Evolutionary conservation across 2,797 vertebrate genomes (phyloP).

Genomic region (Atherinosoma microstoma): DNA sequence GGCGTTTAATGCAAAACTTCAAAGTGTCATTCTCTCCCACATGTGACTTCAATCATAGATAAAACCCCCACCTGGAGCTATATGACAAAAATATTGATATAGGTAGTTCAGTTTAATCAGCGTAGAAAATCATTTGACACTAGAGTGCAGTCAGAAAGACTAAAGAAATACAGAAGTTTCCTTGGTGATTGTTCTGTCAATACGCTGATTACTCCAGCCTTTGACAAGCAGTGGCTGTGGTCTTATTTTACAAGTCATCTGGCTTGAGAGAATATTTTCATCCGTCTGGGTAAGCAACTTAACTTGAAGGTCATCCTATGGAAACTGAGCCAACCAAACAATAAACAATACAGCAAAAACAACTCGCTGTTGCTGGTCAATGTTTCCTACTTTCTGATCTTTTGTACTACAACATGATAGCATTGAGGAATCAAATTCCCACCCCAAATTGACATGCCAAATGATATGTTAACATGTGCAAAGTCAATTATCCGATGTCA

Average conservation of each 20-base stretch:
- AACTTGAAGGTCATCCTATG: slow-evolving; percentile 40
- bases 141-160: slow-evolving; percentile 11
- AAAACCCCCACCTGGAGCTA: slow-evolving; percentile 4
- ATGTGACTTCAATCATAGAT: not conserved
- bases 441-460: slow-evolving; percentile 26
- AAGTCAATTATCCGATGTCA: slow-evolving; percentile 40
- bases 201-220: slow-evolving; percentile 27
- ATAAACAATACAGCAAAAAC: slow-evolving; percentile 18
- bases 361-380: slow-evolving; percentile 20
- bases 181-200: slow-evolving; percentile 36
- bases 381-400: slow-evolving; percentile 40
- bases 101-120: not conserved
- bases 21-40: slow-evolving; percentile 1
- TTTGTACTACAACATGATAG: slow-evolving; percentile 9
- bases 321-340: slow-evolving; percentile 41
- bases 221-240: slow-evolving; percentile 42
- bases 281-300: slow-evolving; percentile 40
- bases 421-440: slow-evolving; percentile 35
- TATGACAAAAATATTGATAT: not conserved
- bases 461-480: slow-evolving; percentile 38
- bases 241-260: slow-evolving; percentile 43
- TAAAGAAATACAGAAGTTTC: not conserved
- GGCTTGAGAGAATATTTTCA: slow-evolving; percentile 27
- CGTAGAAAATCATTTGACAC: slow-evolving; percentile 6
- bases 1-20: slow-evolving; percentile 1